phyloP scores from a whole-genome alignment of 2,888 invertebrate genomes.

The Pocota personata region DNA sequence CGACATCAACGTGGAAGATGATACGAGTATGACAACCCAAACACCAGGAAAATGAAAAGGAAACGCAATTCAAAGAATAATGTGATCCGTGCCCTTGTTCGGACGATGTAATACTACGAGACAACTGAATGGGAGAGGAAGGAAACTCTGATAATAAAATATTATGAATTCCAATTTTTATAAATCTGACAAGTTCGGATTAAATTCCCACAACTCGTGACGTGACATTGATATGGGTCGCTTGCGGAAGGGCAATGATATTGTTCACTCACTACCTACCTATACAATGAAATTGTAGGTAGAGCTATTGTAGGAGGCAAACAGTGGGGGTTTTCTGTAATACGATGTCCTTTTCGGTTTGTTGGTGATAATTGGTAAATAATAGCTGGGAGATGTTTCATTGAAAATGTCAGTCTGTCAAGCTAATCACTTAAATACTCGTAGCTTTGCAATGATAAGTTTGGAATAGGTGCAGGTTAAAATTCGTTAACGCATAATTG shows the following conservation, averaged over 20 bases:
- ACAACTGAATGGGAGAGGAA: not conserved
- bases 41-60: conserved; percentile 45
- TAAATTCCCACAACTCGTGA: conserved; percentile 56
- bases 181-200: conserved; percentile 71
- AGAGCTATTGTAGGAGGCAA: not conserved
- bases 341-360: conserved; percentile 7
- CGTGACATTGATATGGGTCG: conserved; percentile 70
- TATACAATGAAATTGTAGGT: conserved; percentile 3
- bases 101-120: conserved; percentile 44
- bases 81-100: conserved; percentile 42
- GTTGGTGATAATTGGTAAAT: conserved; percentile 12
- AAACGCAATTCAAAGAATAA: conserved; percentile 40
- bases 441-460: not conserved
- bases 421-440: not conserved
- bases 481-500: too few species aligned
- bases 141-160: conserved; percentile 56
- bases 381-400: not conserved
- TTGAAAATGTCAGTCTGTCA: not conserved
- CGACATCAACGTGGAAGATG: conserved; percentile 47
- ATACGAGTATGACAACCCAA: conserved; percentile 65
- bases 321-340: conserved; percentile 2
- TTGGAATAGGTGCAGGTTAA: too few species aligned
- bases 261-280: conserved; percentile 23
- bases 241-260: not conserved
- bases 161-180: conserved; percentile 67